Conservation (phyloP, 2,888 invertebrate species). For the Prosapia bicincta region DNA sequence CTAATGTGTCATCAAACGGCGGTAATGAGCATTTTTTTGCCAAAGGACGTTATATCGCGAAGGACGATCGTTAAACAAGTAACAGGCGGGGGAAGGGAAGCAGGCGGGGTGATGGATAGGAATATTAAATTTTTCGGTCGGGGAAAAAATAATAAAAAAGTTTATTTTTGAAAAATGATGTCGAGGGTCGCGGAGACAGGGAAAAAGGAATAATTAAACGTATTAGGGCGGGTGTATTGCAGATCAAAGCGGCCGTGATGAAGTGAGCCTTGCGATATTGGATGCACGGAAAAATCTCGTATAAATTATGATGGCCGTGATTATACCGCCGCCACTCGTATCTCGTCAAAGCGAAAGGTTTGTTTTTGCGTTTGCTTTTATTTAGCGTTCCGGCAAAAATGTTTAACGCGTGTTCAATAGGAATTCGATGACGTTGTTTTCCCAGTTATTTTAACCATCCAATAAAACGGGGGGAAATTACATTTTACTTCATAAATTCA, state of each 20-base stretch:
- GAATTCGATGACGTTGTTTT: not conserved
- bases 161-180: not conserved
- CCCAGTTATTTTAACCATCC: not conserved
- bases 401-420: not conserved
- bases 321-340: not conserved
- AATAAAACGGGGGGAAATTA: not conserved
- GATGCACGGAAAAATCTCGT: not conserved
- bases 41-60: not conserved
- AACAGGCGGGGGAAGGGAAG: not conserved
- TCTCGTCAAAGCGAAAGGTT: not conserved
- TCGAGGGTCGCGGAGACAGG: not conserved
- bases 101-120: not conserved
- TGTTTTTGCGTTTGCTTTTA: not conserved
- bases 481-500: no score
- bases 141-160: conserved; percentile 1
- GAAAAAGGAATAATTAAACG: not conserved
- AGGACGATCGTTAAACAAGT: not conserved
- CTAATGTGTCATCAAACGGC: not conserved
- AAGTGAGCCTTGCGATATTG: not conserved
- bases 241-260: not conserved
- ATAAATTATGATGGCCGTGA: not conserved
- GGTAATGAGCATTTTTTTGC: not conserved
- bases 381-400: not conserved
- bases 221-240: not conserved
- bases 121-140: not conserved